phyloP scores from a whole-genome alignment of 2,888 invertebrate species.

The Scaptomyza tumidula region DNA sequence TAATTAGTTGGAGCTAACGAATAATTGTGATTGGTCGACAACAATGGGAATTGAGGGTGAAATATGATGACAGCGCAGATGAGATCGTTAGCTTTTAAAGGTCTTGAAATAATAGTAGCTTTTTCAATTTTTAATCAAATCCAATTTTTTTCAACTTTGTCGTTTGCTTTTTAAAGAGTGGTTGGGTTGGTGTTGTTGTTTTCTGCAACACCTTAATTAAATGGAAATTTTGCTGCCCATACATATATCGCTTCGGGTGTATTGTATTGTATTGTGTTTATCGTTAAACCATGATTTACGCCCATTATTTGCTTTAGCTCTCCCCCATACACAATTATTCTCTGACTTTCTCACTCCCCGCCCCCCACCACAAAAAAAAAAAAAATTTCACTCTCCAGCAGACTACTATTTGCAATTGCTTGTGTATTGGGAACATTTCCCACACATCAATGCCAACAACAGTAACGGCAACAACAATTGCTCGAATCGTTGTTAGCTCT shows the following conservation, averaged over 20 bases:
- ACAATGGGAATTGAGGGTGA: conserved; percentile 12
- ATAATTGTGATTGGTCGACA: conserved; percentile 40
- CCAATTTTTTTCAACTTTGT: no score
- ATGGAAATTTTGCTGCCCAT: conserved; percentile 23
- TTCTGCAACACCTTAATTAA: conserved; percentile 40
- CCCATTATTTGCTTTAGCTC: conserved; percentile 71
- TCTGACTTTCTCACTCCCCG: conserved; percentile 6
- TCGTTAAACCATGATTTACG: conserved; percentile 78
- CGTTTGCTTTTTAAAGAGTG: neutral
- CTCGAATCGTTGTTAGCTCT: conserved; percentile 37
- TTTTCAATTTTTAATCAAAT: neutral
- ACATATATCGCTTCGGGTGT: conserved; percentile 20
- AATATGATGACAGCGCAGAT: conserved; percentile 22
- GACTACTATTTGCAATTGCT: conserved; percentile 48
- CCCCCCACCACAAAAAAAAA: no score
- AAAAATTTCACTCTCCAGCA: neutral
- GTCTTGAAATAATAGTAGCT: neutral
- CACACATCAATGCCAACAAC: conserved; percentile 67
- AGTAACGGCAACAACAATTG: conserved; percentile 17
- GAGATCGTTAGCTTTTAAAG: conserved; percentile 23
- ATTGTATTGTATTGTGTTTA: conserved; percentile 61
- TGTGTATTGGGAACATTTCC: conserved; percentile 52
- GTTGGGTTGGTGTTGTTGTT: conserved; percentile 17
- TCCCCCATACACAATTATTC: conserved; percentile 29
- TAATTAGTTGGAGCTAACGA: conserved; percentile 59